These are phyloP conservation scores for Ridgeia piscesae DNA, from an alignment of 1,140 invertebrate species.

Conservation along the genomic window DNA sequence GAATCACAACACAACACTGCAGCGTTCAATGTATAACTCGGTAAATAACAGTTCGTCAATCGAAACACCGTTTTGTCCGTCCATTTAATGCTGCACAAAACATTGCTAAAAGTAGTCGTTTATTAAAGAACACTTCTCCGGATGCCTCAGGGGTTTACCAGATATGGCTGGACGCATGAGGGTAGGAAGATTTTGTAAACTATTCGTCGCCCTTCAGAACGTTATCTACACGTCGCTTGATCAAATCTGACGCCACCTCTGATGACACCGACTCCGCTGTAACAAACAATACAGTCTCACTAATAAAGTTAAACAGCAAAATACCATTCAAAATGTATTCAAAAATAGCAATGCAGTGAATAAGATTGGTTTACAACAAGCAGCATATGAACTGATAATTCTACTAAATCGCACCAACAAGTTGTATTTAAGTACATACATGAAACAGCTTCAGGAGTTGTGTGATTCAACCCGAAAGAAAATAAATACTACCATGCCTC, in stretches of 20 bases:
- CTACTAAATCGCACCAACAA: neutral
- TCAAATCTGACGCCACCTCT: neutral
- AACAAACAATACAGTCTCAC: neutral
- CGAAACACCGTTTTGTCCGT: neutral
- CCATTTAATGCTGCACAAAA: neutral
- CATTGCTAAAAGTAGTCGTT: neutral
- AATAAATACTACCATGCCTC: neutral
- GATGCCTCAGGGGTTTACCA: neutral
- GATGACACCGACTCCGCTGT: neutral
- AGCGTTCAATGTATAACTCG: neutral
- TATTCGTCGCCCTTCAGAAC: neutral
- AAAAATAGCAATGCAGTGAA: neutral
- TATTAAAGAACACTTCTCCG: neutral
- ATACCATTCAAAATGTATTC: neutral
- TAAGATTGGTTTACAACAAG: neutral
- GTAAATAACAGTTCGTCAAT: neutral
- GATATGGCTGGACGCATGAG: neutral
- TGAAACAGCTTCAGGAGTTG: neutral
- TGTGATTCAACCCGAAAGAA: neutral
- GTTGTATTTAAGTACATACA: neutral
- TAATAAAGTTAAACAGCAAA: neutral
- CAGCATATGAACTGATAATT: neutral
- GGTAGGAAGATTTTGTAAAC: neutral
- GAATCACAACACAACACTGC: neutral
- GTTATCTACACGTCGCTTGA: neutral